Conservation (phyloP, 2,797 vertebrate genomes). For the Lophius americanus region DNA sequence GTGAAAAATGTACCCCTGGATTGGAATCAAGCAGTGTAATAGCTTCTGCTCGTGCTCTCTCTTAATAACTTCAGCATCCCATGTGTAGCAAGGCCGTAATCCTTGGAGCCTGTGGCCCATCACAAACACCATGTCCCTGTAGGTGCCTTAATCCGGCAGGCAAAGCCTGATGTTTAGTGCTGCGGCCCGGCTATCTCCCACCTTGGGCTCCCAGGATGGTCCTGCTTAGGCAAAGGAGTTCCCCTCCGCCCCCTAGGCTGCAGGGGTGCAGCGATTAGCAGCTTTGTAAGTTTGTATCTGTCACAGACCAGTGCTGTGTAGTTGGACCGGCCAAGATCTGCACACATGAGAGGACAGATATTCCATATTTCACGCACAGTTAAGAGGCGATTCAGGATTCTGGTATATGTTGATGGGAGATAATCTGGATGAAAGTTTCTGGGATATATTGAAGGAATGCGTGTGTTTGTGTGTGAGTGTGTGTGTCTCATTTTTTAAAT, state of each 20-base stretch:
- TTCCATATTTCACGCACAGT: slow-evolving; percentile 72
- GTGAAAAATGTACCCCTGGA: slow-evolving; percentile 15
- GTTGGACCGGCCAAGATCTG: slow-evolving; percentile 74
- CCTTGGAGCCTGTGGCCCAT: slow-evolving; percentile 49
- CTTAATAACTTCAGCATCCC: slow-evolving; percentile 41
- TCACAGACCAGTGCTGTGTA: slow-evolving; percentile 69
- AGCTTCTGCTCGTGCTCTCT: slow-evolving; percentile 34
- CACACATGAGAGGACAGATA: slow-evolving; percentile 70
- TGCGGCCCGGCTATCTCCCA: slow-evolving; percentile 57
- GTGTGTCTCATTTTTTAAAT: too few relatives aligned
- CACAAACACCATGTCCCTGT: slow-evolving; percentile 64
- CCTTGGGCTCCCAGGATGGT: slow-evolving; percentile 71
- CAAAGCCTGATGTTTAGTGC: slow-evolving; percentile 50
- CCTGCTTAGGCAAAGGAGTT: slow-evolving; percentile 72
- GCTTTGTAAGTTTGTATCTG: slow-evolving; percentile 77
- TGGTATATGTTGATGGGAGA: slow-evolving; percentile 68
- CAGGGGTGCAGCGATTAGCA: slow-evolving; percentile 71
- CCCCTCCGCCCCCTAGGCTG: slow-evolving; percentile 65
- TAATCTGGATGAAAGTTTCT: slow-evolving; percentile 43
- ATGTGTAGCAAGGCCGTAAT: slow-evolving; percentile 14
- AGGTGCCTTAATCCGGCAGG: slow-evolving; percentile 73
- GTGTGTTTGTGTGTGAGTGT: slow-evolving; percentile 24
- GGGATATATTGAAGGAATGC: slow-evolving; percentile 11
- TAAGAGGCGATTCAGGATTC: slow-evolving; percentile 70
- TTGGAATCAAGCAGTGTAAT: slow-evolving; percentile 20